Evolutionary conservation across 1,140 invertebrate genomes (phyloP).

Genomic region (Drosophila sechellia): DNA sequence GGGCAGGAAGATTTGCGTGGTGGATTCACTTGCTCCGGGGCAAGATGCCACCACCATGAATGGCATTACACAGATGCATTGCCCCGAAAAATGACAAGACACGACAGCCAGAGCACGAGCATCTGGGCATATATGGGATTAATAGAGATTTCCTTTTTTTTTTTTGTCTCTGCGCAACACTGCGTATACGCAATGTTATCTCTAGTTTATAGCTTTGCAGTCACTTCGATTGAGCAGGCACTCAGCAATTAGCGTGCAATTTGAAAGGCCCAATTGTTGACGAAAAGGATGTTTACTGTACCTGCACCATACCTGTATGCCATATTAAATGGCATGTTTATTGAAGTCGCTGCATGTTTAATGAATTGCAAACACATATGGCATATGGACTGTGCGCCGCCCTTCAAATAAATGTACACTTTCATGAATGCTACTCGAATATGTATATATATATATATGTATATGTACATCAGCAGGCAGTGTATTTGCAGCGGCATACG

Average conservation of each 20-base stretch:
- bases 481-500: conserved; percentile 32
- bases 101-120: conserved; percentile 7
- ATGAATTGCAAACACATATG: conserved; percentile 68
- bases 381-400: neutral
- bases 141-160: neutral
- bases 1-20: conserved; percentile 13
- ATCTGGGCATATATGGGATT: neutral
- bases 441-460: neutral
- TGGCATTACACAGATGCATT: conserved; percentile 25
- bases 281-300: conserved; percentile 28
- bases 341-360: conserved; percentile 61
- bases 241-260: conserved; percentile 31
- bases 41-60: conserved; percentile 15
- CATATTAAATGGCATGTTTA: conserved; percentile 66
- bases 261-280: conserved; percentile 10
- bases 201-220: neutral
- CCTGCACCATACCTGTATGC: conserved; percentile 8
- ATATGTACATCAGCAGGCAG: neutral
- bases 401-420: neutral
- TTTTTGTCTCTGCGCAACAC: neutral
- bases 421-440: neutral
- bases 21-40: neutral
- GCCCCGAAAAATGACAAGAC: conserved; percentile 19
- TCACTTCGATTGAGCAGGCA: neutral
- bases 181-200: neutral